phyloP scores from a whole-genome alignment of 2,797 vertebrate genomes.

The Nasua narica region DNA sequence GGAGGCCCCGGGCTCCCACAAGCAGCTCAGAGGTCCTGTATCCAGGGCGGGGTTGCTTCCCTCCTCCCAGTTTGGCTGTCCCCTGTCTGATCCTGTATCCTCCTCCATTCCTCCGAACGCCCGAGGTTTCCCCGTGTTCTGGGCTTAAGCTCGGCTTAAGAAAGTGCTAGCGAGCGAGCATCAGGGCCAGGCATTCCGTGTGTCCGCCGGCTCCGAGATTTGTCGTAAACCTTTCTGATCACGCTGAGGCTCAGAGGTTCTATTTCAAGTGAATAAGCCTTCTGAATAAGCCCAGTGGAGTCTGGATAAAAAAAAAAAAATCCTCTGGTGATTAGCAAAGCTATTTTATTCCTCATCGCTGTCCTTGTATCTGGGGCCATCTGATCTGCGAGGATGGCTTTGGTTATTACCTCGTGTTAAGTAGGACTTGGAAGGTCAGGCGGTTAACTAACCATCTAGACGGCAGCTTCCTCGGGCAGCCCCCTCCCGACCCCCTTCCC shows the following conservation, averaged over 20 bases:
- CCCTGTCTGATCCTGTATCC: not conserved
- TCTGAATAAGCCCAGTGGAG: slow-evolving; percentile 86
- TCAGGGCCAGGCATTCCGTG: slow-evolving; percentile 38
- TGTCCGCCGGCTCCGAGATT: slow-evolving; percentile 67
- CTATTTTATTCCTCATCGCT: slow-evolving; percentile 80
- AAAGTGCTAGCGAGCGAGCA: slow-evolving; percentile 39
- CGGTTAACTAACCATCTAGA: slow-evolving; percentile 78
- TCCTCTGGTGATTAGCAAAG: slow-evolving; percentile 83
- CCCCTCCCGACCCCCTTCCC: not conserved
- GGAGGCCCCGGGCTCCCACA: not conserved
- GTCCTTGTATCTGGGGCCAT: slow-evolving; percentile 85
- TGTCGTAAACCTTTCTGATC: slow-evolving; percentile 77
- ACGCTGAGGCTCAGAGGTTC: slow-evolving; percentile 80
- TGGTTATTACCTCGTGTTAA: slow-evolving; percentile 82
- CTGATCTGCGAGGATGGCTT: slow-evolving; percentile 84
- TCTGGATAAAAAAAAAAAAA: slow-evolving; percentile 80
- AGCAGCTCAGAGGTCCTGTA: not conserved
- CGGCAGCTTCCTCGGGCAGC: not conserved
- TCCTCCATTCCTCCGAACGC: not conserved
- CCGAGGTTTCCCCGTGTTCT: not conserved
- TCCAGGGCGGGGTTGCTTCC: not conserved
- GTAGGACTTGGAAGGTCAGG: slow-evolving; percentile 85
- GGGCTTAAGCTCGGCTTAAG: slow-evolving; percentile 35
- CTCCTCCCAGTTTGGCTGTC: not conserved
- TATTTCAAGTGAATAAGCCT: slow-evolving; percentile 86